A percentile compares a stretch with the other conserved stretches of the same genome.
These are phyloP conservation scores for Dromiciops gliroides DNA, from an alignment of 2,113 vertebrate genomes.

Conservation along the genomic window DNA sequence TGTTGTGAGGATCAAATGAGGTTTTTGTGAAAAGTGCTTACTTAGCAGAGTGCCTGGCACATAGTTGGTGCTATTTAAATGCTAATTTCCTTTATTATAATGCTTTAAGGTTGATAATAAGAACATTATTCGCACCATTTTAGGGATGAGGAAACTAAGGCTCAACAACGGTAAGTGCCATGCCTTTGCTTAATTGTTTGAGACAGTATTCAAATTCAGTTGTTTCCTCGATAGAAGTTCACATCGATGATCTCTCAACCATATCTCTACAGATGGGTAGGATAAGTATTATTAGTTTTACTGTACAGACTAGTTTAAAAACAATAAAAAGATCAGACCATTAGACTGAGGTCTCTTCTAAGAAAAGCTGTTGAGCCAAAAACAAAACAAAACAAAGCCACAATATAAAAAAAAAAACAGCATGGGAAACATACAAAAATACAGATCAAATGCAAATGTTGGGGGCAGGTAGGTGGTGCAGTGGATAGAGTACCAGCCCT, in stretches of 20 bases:
- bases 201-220: not conserved
- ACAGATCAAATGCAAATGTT: constrained; percentile 13
- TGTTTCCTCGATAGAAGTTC: not conserved
- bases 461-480: too few relatives aligned
- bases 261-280: not conserved
- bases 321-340: not conserved
- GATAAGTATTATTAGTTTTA: not conserved
- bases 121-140: not conserved
- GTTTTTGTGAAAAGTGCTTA: not conserved
- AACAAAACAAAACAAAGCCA: not conserved
- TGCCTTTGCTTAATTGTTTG: not conserved
- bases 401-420: not conserved
- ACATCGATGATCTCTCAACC: not conserved
- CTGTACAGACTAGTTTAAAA: constrained; percentile 17
- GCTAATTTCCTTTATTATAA: not conserved
- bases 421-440: constrained; percentile 18
- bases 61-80: too few relatives aligned
- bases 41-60: not conserved
- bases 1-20: not conserved
- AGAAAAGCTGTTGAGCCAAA: constrained; percentile 35
- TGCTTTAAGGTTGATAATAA: not conserved
- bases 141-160: not conserved
- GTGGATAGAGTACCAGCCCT: too few relatives aligned
- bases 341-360: constrained; percentile 27
- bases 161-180: not conserved